A percentile compares a stretch with the other conserved stretches of the same genome.
Conservation (phyloP, 2,888 invertebrate species). For the Oeneis ivallda region DNA sequence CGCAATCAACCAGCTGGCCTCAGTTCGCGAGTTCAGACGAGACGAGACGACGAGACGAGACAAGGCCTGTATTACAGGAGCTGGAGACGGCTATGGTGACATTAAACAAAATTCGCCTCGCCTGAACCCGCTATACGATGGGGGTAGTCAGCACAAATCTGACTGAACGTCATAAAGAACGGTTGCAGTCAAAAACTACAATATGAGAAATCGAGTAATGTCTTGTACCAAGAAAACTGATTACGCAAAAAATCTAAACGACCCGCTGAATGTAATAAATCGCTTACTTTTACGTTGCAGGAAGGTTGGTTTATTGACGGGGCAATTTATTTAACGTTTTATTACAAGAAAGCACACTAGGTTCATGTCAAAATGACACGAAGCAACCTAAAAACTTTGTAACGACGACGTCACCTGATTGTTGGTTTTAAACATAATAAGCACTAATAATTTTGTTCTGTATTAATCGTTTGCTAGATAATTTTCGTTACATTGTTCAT, state of each 20-base stretch:
- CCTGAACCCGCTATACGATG: too few relatives aligned
- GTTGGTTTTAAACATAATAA: conserved; percentile 26
- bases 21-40: too few relatives aligned
- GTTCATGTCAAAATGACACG: conserved; percentile 75
- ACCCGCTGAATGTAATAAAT: conserved; percentile 33
- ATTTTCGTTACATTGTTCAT: conserved; percentile 42
- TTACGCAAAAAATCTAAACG: conserved; percentile 34
- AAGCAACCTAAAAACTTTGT: conserved; percentile 62
- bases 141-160: too few relatives aligned
- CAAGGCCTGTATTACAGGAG: too few relatives aligned
- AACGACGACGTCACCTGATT: conserved; percentile 49
- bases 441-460: conserved; percentile 40
- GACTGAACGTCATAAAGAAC: neutral
- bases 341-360: conserved; percentile 65
- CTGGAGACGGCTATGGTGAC: too few relatives aligned
- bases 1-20: too few relatives aligned
- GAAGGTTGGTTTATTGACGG: conserved; percentile 51
- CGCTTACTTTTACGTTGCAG: conserved; percentile 62
- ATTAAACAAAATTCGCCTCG: too few relatives aligned
- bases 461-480: conserved; percentile 20
- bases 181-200: neutral
- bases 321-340: conserved; percentile 65
- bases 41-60: too few relatives aligned
- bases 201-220: too few relatives aligned
- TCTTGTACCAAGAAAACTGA: conserved; percentile 8